Conservation (phyloP, 1,140 invertebrate species). For the Bathynomus jamesi region DNA sequence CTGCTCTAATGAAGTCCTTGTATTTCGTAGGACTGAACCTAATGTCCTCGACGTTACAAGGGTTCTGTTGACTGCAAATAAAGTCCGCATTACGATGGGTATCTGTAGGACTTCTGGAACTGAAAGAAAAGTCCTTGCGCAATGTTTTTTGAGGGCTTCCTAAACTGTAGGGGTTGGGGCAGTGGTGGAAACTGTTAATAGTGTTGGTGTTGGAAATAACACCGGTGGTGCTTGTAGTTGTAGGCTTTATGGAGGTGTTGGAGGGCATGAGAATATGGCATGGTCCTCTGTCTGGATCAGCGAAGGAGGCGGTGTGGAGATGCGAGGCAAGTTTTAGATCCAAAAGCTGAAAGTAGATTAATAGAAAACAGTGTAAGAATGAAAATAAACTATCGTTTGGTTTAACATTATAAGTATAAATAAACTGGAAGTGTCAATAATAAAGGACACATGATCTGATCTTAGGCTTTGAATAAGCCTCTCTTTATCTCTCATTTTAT, state of each 20-base stretch:
- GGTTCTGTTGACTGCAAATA: background rate
- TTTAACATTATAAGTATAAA: too few species aligned
- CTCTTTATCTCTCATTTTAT: too few species aligned
- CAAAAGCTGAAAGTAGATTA: conserved; percentile 12
- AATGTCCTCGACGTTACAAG: background rate
- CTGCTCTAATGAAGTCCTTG: background rate
- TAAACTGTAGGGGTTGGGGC: background rate
- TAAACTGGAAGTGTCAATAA: too few species aligned
- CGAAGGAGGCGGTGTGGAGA: conserved; percentile 15
- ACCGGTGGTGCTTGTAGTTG: background rate
- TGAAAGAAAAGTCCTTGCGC: background rate
- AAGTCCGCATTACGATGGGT: too few species aligned
- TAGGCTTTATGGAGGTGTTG: background rate
- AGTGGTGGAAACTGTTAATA: background rate
- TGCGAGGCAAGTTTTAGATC: conserved; percentile 23
- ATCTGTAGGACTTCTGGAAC: background rate
- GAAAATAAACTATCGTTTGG: too few species aligned
- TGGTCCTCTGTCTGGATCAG: conserved; percentile 5
- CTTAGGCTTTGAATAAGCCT: too few species aligned
- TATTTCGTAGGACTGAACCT: background rate
- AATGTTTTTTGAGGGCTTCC: background rate
- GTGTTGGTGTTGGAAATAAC: background rate
- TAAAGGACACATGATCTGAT: too few species aligned
- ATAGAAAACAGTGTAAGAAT: too few species aligned
- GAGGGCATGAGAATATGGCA: background rate